Percentiles rank a stretch among this genome's conserved stretches.
Evolutionary conservation across 1,140 invertebrate genomes (phyloP).

Genomic region (Drosophila eugracilis): DNA sequence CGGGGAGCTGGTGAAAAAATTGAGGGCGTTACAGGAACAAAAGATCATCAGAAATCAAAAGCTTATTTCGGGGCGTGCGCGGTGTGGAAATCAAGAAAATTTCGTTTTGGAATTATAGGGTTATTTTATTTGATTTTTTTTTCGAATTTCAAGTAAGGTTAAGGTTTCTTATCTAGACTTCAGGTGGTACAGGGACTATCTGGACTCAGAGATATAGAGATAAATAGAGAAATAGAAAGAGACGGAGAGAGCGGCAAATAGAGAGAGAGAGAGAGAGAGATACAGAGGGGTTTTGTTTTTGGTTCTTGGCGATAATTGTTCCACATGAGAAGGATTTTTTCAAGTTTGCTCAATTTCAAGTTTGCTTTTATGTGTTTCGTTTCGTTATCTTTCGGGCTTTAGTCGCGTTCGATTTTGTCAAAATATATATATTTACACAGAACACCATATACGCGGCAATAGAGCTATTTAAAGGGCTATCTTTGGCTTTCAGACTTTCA

Average conservation of each 20-base stretch:
- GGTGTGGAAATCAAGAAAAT: conserved; percentile 33
- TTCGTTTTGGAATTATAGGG: conserved; percentile 23
- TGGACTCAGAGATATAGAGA: conserved; percentile 32
- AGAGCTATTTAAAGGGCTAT: conserved; percentile 77
- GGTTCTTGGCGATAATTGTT: conserved; percentile 50
- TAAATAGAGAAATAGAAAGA: conserved; percentile 25
- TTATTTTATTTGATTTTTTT: conserved; percentile 12
- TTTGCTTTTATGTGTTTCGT: conserved; percentile 51
- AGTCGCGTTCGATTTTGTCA: conserved; percentile 30
- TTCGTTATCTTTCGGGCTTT: conserved; percentile 18
- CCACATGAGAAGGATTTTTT: conserved; percentile 36
- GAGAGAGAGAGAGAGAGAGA: conserved; percentile 30
- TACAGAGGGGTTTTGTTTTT: conserved; percentile 36
- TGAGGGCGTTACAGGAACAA: conserved; percentile 24
- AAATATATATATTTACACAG: conserved; percentile 66
- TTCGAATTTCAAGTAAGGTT: conserved; percentile 14
- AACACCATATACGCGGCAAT: conserved; percentile 85
- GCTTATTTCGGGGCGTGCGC: conserved; percentile 28
- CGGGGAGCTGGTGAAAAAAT: conserved; percentile 18
- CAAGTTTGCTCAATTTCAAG: conserved; percentile 76
- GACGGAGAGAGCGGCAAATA: conserved; percentile 37
- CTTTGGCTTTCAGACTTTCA: conserved; percentile 44
- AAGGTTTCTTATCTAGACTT: conserved; percentile 25
- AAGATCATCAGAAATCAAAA: conserved; percentile 33
- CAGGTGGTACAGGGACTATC: conserved; percentile 20